These are phyloP conservation scores for Agrochola circellaris DNA, from an alignment of 2,888 invertebrate genomes.

Conservation along the genomic window DNA sequence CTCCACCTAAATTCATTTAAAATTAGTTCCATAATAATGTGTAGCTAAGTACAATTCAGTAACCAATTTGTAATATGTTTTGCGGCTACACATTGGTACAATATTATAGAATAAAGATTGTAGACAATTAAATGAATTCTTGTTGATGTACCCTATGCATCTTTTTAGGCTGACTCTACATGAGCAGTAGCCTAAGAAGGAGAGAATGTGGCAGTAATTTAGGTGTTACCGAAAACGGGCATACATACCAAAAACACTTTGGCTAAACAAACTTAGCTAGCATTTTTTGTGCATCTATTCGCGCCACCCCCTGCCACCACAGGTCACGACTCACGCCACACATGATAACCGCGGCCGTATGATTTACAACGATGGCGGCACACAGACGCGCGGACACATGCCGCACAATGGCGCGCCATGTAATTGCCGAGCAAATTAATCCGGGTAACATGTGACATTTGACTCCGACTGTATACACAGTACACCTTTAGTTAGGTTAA, in stretches of 20 bases:
- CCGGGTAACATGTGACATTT: conserved; percentile 83
- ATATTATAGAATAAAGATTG: too few relatives aligned
- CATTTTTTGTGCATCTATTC: neutral
- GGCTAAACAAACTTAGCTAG: neutral
- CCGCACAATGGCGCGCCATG: conserved; percentile 72
- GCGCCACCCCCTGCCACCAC: neutral
- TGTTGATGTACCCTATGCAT: too few relatives aligned
- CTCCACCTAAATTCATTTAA: too few relatives aligned
- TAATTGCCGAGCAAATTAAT: conserved; percentile 86
- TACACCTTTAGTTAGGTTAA: conserved; percentile 53
- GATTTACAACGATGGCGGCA: conserved; percentile 48
- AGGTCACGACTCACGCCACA: conserved; percentile 23
- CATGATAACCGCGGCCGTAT: conserved; percentile 38
- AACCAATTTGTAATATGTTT: too few relatives aligned
- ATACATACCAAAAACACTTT: neutral
- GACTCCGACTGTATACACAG: conserved; percentile 71
- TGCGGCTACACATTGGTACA: too few relatives aligned
- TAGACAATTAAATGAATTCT: too few relatives aligned
- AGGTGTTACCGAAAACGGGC: too few relatives aligned
- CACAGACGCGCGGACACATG: conserved; percentile 8
- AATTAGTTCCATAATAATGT: too few relatives aligned
- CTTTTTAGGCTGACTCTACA: too few relatives aligned
- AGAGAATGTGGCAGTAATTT: too few relatives aligned
- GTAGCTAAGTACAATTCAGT: too few relatives aligned
- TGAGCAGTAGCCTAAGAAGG: too few relatives aligned